Percentiles rank a stretch among this genome's conserved stretches.
Evolutionary conservation across 2,113 vertebrate genomes (phyloP).

Genomic region (Forbesichthys agassizii): DNA sequence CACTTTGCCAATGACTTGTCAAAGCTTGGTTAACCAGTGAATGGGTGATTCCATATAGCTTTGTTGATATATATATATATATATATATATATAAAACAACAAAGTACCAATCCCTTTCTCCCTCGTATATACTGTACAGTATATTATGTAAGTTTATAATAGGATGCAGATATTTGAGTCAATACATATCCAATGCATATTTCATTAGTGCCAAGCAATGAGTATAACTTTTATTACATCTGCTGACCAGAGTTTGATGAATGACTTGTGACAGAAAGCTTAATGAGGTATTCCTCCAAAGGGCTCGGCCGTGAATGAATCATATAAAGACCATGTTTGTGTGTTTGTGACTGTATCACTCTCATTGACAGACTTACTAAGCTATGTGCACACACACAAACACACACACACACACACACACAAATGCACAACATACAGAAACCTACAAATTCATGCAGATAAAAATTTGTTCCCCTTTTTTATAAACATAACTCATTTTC

Average conservation of each 20-base stretch:
- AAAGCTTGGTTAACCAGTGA: not conserved
- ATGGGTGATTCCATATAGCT: constrained; percentile 9
- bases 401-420: not conserved
- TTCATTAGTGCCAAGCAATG: constrained; percentile 25
- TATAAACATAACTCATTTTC: not conserved
- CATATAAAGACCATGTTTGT: constrained; percentile 10
- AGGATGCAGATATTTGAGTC: constrained; percentile 35
- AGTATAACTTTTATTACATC: constrained; percentile 35
- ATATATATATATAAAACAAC: too few species aligned
- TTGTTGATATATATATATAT: not conserved
- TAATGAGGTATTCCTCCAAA: constrained; percentile 46
- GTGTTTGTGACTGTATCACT: constrained; percentile 3
- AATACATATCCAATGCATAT: constrained; percentile 48
- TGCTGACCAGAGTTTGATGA: constrained; percentile 39
- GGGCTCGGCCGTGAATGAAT: constrained; percentile 27
- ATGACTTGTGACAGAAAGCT: constrained; percentile 49
- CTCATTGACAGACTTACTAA: not conserved
- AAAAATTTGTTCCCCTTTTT: constrained; percentile 9
- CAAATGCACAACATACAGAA: not conserved
- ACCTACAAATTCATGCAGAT: constrained; percentile 27
- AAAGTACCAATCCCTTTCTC: not conserved
- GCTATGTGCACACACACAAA: not conserved
- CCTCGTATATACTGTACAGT: not conserved
- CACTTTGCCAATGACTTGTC: constrained; percentile 37
- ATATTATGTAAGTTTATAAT: constrained; percentile 9